A percentile compares a stretch with the other conserved stretches of the same genome.
Conservation (phyloP, 2,797 vertebrate species). For the Gambusia yucatana region DNA sequence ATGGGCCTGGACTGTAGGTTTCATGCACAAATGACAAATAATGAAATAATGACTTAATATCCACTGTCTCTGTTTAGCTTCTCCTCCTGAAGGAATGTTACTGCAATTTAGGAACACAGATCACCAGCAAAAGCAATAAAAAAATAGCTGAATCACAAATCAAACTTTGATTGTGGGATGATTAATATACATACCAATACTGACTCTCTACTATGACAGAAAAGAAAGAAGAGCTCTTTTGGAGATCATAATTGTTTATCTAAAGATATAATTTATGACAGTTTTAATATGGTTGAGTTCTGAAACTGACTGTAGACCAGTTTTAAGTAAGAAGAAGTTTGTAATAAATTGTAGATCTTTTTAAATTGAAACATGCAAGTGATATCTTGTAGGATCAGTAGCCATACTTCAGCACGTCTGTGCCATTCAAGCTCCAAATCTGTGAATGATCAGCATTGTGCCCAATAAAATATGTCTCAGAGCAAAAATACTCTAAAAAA, state of each 20-base stretch:
- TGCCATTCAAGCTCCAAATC: not conserved
- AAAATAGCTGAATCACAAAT: not conserved
- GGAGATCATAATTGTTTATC: not conserved
- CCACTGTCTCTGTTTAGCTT: not conserved
- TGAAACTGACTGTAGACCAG: not conserved
- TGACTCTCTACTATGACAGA: not conserved
- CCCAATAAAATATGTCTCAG: not conserved
- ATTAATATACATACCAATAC: not conserved
- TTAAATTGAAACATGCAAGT: not conserved
- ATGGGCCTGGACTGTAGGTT: no score
- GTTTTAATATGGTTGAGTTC: not conserved
- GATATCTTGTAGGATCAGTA: not conserved
- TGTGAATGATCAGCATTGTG: not conserved
- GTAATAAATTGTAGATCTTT: not conserved
- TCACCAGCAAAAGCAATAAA: not conserved
- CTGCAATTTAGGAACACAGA: not conserved
- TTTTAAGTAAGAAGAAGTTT: not conserved
- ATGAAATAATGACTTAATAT: no score
- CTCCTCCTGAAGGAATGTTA: not conserved
- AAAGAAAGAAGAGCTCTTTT: not conserved
- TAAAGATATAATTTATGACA: not conserved
- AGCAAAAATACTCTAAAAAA: not conserved
- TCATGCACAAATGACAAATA: no score
- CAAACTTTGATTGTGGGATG: not conserved
- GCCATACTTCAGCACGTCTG: not conserved